phyloP scores from a whole-genome alignment of 2,113 vertebrate species.

The Gnathonemus longibarbis region DNA sequence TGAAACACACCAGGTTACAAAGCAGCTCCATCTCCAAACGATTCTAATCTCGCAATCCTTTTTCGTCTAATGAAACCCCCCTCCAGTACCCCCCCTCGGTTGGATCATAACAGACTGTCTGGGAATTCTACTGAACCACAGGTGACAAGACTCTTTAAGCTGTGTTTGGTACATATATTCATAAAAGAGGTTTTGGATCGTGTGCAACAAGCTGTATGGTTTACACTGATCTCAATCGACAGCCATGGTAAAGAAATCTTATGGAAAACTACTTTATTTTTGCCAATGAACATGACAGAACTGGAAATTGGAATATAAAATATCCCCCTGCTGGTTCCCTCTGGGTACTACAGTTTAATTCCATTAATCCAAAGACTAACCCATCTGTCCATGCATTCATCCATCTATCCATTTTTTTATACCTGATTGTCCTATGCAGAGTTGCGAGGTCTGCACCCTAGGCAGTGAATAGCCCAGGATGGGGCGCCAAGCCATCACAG shows the following conservation, averaged over 20 bases:
- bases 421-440: background rate
- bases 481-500: background rate
- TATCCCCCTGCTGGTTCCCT: background rate
- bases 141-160: background rate
- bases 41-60: background rate
- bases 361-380: background rate
- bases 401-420: background rate
- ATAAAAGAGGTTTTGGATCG: background rate
- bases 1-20: background rate
- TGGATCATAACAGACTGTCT: background rate
- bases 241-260: background rate
- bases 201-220: background rate
- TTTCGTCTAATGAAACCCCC: constrained; percentile 1
- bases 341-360: background rate
- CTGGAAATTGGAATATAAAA: background rate
- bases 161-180: background rate
- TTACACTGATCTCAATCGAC: background rate
- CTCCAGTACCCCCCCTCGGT: background rate
- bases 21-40: background rate
- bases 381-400: background rate
- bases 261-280: background rate
- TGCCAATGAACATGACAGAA: background rate
- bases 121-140: background rate
- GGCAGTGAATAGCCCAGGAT: background rate
- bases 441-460: background rate